These are phyloP conservation scores for Albula goreensis DNA, from an alignment of 2,113 vertebrate genomes.

Conservation along the genomic window DNA sequence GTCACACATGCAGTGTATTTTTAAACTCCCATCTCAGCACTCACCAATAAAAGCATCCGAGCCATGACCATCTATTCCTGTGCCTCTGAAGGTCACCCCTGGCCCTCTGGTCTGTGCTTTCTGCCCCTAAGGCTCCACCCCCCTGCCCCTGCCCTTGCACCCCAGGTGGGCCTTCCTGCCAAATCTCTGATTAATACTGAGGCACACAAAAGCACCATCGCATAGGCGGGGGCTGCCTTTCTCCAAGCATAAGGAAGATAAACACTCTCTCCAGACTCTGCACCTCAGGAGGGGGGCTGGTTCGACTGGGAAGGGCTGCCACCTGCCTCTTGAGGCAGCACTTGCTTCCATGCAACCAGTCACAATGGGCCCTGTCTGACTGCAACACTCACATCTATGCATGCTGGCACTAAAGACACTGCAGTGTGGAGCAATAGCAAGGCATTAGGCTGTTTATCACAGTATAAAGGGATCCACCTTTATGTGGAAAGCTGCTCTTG, in stretches of 20 bases:
- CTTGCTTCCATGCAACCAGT: neutral
- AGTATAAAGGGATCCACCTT: neutral
- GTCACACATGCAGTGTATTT: neutral
- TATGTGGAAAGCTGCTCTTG: too few species aligned
- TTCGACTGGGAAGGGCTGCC: neutral
- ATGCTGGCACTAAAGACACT: neutral
- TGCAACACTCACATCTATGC: neutral
- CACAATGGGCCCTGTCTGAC: neutral
- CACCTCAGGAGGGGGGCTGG: neutral
- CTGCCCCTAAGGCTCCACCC: too few species aligned
- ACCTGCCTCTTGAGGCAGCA: neutral
- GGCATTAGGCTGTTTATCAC: neutral
- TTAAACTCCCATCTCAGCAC: constrained; percentile 7
- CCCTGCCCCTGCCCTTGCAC: neutral
- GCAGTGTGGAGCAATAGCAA: neutral
- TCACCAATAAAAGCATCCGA: constrained; percentile 5
- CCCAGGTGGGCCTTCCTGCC: neutral
- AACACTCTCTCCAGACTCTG: neutral
- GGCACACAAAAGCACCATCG: neutral
- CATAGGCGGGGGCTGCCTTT: neutral
- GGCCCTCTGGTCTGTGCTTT: too few species aligned
- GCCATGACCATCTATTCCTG: constrained; percentile 9
- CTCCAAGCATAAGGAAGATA: neutral
- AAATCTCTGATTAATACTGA: neutral
- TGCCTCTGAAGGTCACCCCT: neutral